These are phyloP conservation scores for Drosophila punjabiensis DNA, from an alignment of 1,140 invertebrate genomes.

Conservation along the genomic window DNA sequence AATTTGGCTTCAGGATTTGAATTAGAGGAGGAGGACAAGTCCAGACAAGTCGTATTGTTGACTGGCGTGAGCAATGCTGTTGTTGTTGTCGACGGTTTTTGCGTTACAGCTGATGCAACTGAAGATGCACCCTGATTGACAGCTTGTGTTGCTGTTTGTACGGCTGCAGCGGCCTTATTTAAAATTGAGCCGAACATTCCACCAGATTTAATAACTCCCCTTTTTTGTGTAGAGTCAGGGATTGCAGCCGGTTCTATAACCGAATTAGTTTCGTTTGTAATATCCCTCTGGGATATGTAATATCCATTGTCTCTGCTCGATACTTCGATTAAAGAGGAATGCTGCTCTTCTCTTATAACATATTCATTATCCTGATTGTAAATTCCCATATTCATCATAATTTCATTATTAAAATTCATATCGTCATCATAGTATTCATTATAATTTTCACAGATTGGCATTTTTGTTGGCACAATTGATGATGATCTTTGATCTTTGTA, in stretches of 20 bases:
- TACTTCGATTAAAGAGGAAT: neutral
- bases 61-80: conserved; percentile 43
- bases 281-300: conserved; percentile 10
- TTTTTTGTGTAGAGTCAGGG: conserved; percentile 37
- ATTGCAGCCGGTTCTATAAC: neutral
- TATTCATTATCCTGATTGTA: conserved; percentile 42
- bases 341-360: conserved; percentile 34
- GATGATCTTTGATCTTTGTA: conserved; percentile 4
- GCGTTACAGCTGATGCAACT: conserved; percentile 85
- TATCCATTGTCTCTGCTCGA: conserved; percentile 6
- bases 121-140: conserved; percentile 84
- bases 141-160: conserved; percentile 85
- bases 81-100: conserved; percentile 68
- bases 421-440: conserved; percentile 33
- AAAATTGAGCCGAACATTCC: conserved; percentile 77
- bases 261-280: neutral
- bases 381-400: neutral
- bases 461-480: conserved; percentile 10
- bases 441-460: conserved; percentile 8
- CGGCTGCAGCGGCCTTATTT: conserved; percentile 81
- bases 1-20: conserved; percentile 26
- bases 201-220: conserved; percentile 21
- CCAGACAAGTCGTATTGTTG: conserved; percentile 2
- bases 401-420: conserved; percentile 23
- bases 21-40: conserved; percentile 17